Conservation (phyloP, 2,888 invertebrate genomes). For the Acleris literana region DNA sequence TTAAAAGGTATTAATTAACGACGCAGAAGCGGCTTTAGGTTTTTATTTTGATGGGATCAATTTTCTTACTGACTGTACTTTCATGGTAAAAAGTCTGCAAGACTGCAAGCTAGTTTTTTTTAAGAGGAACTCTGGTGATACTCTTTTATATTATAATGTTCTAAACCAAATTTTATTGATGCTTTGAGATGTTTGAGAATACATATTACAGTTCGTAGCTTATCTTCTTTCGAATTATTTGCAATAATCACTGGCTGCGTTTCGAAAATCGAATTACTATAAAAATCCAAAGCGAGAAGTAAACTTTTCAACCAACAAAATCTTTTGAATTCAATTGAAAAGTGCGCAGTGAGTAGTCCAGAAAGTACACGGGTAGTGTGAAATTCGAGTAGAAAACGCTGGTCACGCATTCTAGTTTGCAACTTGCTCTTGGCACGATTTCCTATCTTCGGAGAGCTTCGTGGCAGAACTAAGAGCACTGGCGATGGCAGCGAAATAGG, state of each 20-base stretch:
- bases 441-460: slow-evolving; percentile 6
- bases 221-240: too few relatives aligned
- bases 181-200: too few relatives aligned
- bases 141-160: too few relatives aligned
- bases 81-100: too few relatives aligned
- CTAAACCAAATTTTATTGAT: too few relatives aligned
- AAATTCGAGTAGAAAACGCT: slow-evolving; percentile 19
- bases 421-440: slow-evolving; percentile 24
- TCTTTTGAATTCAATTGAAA: slow-evolving; percentile 14
- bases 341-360: slow-evolving; percentile 13
- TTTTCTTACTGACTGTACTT: too few relatives aligned
- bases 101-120: too few relatives aligned
- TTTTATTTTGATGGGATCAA: too few relatives aligned
- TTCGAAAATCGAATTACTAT: neutral
- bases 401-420: slow-evolving; percentile 23
- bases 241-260: neutral
- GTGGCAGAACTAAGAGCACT: slow-evolving; percentile 6
- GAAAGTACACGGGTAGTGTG: slow-evolving; percentile 15
- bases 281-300: neutral
- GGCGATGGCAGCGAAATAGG: neutral
- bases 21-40: too few relatives aligned
- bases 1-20: too few relatives aligned
- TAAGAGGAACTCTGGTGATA: too few relatives aligned
- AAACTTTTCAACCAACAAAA: slow-evolving; percentile 19
- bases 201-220: too few relatives aligned